Evolutionary conservation across 2,888 invertebrate species (phyloP).

Genomic region (Meliscaeva auricollis): DNA sequence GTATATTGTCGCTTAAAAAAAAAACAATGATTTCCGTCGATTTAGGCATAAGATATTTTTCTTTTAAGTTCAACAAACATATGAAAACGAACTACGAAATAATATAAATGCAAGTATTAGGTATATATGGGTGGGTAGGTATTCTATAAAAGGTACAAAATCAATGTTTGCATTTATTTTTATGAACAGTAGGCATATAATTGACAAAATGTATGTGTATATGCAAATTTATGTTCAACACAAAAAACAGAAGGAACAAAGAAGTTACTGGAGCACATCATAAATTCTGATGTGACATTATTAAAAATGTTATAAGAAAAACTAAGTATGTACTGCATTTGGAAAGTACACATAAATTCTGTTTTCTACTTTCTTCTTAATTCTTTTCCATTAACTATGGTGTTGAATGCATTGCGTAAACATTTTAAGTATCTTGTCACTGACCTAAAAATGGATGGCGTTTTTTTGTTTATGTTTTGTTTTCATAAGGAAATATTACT

Average conservation of each 20-base stretch:
- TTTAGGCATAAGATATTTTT: slow-evolving; percentile 33
- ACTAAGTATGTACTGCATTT: background rate
- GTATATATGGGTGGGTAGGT: too few species aligned
- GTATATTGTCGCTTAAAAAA: slow-evolving; percentile 30
- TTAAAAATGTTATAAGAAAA: background rate
- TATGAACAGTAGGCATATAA: background rate
- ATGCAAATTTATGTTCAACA: slow-evolving; percentile 8
- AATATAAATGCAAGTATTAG: background rate
- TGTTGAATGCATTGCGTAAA: background rate
- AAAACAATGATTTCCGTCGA: slow-evolving; percentile 54
- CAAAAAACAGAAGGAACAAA: background rate
- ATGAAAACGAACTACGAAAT: slow-evolving; percentile 12
- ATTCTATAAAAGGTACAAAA: background rate
- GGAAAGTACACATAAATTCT: slow-evolving; percentile 1
- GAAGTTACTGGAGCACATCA: background rate
- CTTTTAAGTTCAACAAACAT: slow-evolving; percentile 51
- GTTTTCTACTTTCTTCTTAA: slow-evolving; percentile 19
- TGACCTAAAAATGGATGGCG: slow-evolving; percentile 7
- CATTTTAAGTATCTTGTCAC: background rate
- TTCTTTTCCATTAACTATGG: background rate
- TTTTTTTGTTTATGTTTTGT: background rate
- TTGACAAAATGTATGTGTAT: background rate
- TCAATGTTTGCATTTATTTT: background rate
- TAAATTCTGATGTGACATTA: slow-evolving; percentile 9
- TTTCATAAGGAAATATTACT: background rate